These are phyloP conservation scores for Chloebia gouldiae DNA, from an alignment of 2,113 vertebrate species.

Conservation along the genomic window DNA sequence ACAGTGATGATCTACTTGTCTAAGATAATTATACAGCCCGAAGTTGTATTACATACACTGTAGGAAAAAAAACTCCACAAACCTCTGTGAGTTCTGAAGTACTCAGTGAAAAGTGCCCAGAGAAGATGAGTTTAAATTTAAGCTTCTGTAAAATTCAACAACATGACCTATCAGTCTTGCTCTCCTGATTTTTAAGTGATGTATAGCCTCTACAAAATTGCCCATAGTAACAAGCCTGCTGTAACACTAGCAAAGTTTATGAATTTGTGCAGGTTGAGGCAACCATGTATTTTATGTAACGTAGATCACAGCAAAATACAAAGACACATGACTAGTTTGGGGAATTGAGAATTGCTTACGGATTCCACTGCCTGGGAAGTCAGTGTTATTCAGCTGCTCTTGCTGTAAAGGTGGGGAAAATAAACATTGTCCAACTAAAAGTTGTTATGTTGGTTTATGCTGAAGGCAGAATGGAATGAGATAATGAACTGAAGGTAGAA, in stretches of 20 bases:
- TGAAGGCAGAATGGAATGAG: neutral
- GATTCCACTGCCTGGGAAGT: neutral
- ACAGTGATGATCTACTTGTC: neutral
- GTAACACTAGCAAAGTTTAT: neutral
- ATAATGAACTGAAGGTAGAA: neutral
- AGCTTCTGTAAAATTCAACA: neutral
- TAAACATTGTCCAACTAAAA: neutral
- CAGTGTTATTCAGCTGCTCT: neutral
- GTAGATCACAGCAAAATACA: neutral
- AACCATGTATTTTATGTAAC: accelerated
- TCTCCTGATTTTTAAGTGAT: neutral
- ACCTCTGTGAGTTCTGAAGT: neutral
- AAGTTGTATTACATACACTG: neutral
- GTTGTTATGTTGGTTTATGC: neutral
- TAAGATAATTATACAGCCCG: neutral
- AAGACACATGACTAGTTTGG: neutral
- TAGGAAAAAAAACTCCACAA: neutral
- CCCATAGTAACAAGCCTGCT: neutral
- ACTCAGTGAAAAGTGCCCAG: neutral
- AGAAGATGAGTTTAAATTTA: neutral
- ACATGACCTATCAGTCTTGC: neutral
- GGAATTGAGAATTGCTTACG: neutral
- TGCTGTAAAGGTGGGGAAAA: neutral
- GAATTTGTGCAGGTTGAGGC: neutral
- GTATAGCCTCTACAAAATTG: neutral